Evolutionary conservation across 2,113 vertebrate genomes (phyloP).

Genomic region (Microtus oregoni): DNA sequence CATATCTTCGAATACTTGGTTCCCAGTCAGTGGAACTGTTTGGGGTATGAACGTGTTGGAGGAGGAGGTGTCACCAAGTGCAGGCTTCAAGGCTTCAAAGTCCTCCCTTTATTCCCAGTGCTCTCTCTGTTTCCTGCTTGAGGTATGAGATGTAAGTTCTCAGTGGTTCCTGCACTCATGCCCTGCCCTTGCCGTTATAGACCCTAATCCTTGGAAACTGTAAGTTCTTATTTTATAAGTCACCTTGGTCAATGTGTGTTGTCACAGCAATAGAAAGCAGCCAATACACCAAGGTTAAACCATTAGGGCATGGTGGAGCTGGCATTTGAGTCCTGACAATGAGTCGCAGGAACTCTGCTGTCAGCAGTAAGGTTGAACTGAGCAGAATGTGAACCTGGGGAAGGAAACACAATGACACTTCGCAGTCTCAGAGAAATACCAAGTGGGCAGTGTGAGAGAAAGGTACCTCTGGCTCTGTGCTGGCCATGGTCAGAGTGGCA

Average conservation of each 20-base stretch:
- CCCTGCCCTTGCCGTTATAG: not conserved
- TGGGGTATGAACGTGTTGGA: not conserved
- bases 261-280: not conserved
- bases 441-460: not conserved
- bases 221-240: not conserved
- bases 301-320: fast-evolving
- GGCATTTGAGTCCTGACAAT: not conserved
- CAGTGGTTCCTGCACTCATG: not conserved
- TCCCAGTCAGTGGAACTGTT: not conserved
- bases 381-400: not conserved
- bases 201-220: not conserved
- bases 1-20: not conserved
- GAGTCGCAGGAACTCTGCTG: not conserved
- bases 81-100: not conserved
- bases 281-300: not conserved
- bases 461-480: too few relatives aligned
- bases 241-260: not conserved
- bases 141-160: not conserved
- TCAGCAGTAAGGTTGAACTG: not conserved
- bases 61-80: not conserved
- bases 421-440: not conserved
- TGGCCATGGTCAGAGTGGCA: not conserved
- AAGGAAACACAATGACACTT: not conserved
- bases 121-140: not conserved
- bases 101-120: not conserved